phyloP scores from a whole-genome alignment of 2,888 invertebrate genomes.

The Nudaria mundana region DNA sequence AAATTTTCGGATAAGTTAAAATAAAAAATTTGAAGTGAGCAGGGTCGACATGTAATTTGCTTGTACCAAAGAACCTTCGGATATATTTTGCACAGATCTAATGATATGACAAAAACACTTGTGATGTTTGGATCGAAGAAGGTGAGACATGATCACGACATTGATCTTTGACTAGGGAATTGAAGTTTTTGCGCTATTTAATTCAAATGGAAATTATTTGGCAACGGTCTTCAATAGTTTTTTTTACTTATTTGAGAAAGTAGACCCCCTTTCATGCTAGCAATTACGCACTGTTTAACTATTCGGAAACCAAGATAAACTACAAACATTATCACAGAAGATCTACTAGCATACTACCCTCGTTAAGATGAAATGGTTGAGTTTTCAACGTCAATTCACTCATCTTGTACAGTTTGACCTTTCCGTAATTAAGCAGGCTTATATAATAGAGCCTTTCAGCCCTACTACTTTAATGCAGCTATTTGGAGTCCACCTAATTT shows the following conservation, averaged over 20 bases:
- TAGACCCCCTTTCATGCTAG: too few species aligned
- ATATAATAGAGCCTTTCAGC: slow-evolving; percentile 32
- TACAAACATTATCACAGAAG: slow-evolving; percentile 19
- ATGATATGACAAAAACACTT: slow-evolving; percentile 25
- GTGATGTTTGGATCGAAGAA: slow-evolving; percentile 11
- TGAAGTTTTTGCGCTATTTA: background rate
- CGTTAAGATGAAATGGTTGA: slow-evolving; percentile 26
- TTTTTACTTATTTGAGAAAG: too few species aligned
- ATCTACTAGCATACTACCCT: too few species aligned
- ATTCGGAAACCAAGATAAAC: slow-evolving; percentile 3
- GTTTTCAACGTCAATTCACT: slow-evolving; percentile 26
- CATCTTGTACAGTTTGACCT: slow-evolving; percentile 35
- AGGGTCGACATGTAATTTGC: slow-evolving; percentile 33
- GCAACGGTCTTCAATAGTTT: too few species aligned
- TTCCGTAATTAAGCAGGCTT: slow-evolving; percentile 35
- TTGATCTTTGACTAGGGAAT: background rate
- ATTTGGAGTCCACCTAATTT: slow-evolving; percentile 26
- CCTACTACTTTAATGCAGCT: slow-evolving; percentile 36
- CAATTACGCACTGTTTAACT: too few species aligned
- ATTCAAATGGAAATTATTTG: background rate
- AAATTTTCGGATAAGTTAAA: slow-evolving; percentile 14
- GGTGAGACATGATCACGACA: slow-evolving; percentile 2
- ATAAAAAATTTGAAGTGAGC: slow-evolving; percentile 21
- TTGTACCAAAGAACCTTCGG: slow-evolving; percentile 23
- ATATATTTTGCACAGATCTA: slow-evolving; percentile 16